Evolutionary conservation across 2,113 vertebrate genomes (phyloP), one percentile per base, ranked within the genome.

Genomic region (Sceloporus undulatus): DNA sequence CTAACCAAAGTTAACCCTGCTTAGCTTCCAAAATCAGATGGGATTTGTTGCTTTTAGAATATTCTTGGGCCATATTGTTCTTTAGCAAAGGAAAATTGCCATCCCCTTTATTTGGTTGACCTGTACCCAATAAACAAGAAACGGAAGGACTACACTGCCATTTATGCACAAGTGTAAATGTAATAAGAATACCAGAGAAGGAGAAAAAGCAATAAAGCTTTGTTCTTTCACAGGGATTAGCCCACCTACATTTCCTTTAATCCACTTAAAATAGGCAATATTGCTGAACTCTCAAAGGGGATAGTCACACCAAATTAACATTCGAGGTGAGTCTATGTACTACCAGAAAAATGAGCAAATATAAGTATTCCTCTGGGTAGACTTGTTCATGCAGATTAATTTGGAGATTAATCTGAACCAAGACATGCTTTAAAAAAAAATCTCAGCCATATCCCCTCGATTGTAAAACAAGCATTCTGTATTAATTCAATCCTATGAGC

Each of bases 361-460:
- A 21, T 48, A 85, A 74, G 21, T 38, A 74, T 74, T 84, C 65
- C 23, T 40, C 29, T 87, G 23, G 65, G 77, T 34, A 73, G 34
- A 23, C 11, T 81, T 70, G n/a, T 71, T 62, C 23, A 38, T 80
- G 52, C 11, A 59, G 34, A 80, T 80, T 59, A 73, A 87, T 68
- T 80, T 56, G 68, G n/a, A 73, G 34, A 87, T 73, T 73, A 73
- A 80, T 73, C 52, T 87, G 54, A 48, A 80, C 73, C 68, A 80
- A 73, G 38, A 18, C 54, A 10, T n/a, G 79, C n/a, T 81, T 42
- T 80, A 40, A 81, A 75, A 42, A 48, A 62, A 27, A 78, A 11
- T 65, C 29, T 34, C 9, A 66, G 23, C 18, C 21, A n/a, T 18
- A 42, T 86, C 19, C 34, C 23, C 76, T 29, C 70, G 56, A 65